A percentile compares a stretch with the other conserved stretches of the same genome.
Evolutionary conservation across 2,888 invertebrate species (phyloP).

Genomic region (Eubasilissa splendida): DNA sequence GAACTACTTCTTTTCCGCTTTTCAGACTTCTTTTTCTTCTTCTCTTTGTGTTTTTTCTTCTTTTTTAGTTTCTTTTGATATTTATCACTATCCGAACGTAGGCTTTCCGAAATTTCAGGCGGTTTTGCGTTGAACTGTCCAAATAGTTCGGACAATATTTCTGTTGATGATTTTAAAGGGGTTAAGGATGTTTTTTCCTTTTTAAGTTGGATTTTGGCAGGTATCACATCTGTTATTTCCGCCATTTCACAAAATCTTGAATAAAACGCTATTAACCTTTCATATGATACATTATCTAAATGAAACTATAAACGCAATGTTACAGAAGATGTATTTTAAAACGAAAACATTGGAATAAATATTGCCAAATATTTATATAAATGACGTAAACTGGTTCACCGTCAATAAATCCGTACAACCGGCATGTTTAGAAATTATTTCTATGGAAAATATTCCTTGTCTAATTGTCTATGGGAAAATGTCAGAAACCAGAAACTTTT

Average conservation of each 20-base stretch:
- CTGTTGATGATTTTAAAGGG: slow-evolving; percentile 76
- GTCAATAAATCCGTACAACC: neutral
- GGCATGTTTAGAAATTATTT: slow-evolving; percentile 4
- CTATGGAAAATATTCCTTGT: neutral
- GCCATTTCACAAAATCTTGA: slow-evolving; percentile 22
- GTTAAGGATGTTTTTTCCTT: slow-evolving; percentile 46
- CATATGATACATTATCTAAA: no score
- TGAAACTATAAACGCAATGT: no score
- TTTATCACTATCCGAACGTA: slow-evolving; percentile 62
- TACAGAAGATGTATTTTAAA: no score
- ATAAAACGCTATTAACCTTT: no score
- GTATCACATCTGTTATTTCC: slow-evolving; percentile 23
- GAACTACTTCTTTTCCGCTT: slow-evolving; percentile 63
- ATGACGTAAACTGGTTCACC: slow-evolving; percentile 4
- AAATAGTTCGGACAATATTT: slow-evolving; percentile 88
- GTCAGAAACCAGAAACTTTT: neutral
- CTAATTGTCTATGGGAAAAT: neutral
- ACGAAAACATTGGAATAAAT: no score
- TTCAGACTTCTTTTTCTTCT: slow-evolving; percentile 67
- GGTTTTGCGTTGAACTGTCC: slow-evolving; percentile 84
- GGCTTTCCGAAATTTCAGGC: slow-evolving; percentile 66
- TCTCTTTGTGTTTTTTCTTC: slow-evolving; percentile 77
- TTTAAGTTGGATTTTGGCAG: slow-evolving; percentile 34
- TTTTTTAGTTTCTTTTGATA: slow-evolving; percentile 72
- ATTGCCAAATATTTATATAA: neutral